phyloP scores from a whole-genome alignment of 2,888 invertebrate genomes.

The Thereva nobilitata region DNA sequence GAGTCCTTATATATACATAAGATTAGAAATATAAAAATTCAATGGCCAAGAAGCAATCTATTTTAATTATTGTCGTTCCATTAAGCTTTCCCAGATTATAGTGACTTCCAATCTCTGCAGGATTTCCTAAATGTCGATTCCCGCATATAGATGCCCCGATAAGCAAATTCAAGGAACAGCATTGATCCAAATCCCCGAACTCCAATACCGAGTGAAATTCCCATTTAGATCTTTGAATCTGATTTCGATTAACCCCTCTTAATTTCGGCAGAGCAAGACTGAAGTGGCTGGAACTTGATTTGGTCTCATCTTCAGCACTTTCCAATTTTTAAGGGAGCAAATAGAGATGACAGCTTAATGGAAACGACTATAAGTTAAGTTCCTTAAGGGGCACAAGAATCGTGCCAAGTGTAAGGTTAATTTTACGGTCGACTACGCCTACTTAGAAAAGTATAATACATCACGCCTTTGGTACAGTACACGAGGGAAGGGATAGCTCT shows the following conservation, averaged over 20 bases:
- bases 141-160: constrained; percentile 6
- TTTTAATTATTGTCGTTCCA: no score
- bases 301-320: constrained; percentile 19
- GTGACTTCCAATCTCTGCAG: not conserved
- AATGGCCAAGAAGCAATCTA: no score
- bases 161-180: not conserved
- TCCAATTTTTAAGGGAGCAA: constrained; percentile 18
- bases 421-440: constrained; percentile 48
- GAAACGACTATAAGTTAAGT: constrained; percentile 20
- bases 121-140: constrained; percentile 1
- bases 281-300: constrained; percentile 1
- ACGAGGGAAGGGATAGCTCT: constrained; percentile 15
- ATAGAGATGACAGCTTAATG: constrained; percentile 30
- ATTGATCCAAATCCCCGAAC: not conserved
- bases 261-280: constrained; percentile 13
- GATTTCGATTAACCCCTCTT: constrained; percentile 30
- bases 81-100: no score
- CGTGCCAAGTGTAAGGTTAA: constrained; percentile 46
- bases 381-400: constrained; percentile 18
- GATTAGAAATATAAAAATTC: no score
- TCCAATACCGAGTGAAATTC: not conserved
- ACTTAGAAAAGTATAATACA: constrained; percentile 44
- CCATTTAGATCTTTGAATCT: constrained; percentile 9
- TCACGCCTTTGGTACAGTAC: constrained; percentile 42
- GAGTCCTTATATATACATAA: no score